phyloP scores from a whole-genome alignment of 1,140 invertebrate species.

The Heliconius nattereri region DNA sequence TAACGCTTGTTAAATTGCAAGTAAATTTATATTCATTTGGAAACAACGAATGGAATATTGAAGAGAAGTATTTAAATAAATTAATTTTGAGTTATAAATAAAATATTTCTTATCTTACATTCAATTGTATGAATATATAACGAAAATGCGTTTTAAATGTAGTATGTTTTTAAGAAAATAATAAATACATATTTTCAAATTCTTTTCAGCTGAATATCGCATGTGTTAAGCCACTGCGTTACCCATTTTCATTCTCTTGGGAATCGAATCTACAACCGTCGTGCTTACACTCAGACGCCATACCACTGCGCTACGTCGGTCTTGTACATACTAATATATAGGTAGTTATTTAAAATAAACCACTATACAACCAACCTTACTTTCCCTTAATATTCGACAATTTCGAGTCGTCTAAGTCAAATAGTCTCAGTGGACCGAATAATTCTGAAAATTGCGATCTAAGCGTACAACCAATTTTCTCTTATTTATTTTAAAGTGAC shows the following conservation, averaged over 20 bases:
- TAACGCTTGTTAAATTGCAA: not conserved
- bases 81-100: not conserved
- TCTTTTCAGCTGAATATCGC: no score
- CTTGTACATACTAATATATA: not conserved
- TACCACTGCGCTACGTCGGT: not conserved
- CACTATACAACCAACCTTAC: not conserved
- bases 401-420: slow-evolving; percentile 28
- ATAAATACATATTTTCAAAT: no score
- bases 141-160: no score
- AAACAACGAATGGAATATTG: not conserved
- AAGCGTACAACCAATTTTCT: slow-evolving; percentile 28
- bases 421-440: slow-evolving; percentile 29
- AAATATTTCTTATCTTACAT: not conserved
- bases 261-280: not conserved
- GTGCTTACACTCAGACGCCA: no score
- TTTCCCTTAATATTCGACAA: not conserved
- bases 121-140: not conserved
- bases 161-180: no score
- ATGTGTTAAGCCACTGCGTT: no score
- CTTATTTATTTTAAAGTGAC: slow-evolving; percentile 31
- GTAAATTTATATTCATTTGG: slow-evolving; percentile 1
- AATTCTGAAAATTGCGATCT: slow-evolving; percentile 30
- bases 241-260: no score
- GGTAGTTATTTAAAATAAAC: not conserved
- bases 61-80: not conserved